Evolutionary conservation across 2,113 vertebrate genomes (phyloP).

Genomic region (Capra hircus): DNA sequence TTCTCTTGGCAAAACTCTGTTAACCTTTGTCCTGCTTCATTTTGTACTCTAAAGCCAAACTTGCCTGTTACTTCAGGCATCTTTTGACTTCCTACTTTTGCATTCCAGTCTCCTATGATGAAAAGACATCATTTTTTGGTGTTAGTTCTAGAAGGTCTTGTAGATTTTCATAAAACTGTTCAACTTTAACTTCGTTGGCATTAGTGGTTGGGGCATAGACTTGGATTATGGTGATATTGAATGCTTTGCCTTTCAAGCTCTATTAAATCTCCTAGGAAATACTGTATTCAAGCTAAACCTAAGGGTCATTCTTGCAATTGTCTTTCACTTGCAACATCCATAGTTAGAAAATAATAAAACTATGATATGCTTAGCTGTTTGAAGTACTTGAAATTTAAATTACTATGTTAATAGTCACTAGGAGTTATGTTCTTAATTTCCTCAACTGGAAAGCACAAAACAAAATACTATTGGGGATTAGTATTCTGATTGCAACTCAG

Average conservation of each 20-base stretch:
- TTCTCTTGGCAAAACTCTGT: not conserved
- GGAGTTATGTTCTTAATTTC: not conserved
- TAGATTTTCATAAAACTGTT: not conserved
- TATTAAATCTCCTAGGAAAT: not conserved
- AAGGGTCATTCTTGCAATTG: not conserved
- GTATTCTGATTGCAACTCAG: not conserved
- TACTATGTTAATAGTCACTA: not conserved
- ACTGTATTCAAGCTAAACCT: not conserved
- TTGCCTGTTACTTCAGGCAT: not conserved
- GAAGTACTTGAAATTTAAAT: not conserved
- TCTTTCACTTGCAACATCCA: not conserved
- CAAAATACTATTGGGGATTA: not conserved
- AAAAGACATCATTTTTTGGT: not conserved
- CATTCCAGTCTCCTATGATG: not conserved
- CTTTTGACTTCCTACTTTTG: not conserved
- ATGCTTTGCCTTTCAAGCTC: not conserved
- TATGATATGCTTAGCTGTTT: not conserved
- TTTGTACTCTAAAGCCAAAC: not conserved
- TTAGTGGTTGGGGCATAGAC: not conserved
- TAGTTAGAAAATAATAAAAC: slow-evolving; percentile 42
- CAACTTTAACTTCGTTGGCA: not conserved
- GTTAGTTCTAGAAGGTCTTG: not conserved
- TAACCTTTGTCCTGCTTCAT: not conserved
- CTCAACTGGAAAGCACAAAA: not conserved
- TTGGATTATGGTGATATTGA: not conserved